Base-by-base conservation (phyloP, 2,888 invertebrate genomes). In the Timema podura region DNA sequence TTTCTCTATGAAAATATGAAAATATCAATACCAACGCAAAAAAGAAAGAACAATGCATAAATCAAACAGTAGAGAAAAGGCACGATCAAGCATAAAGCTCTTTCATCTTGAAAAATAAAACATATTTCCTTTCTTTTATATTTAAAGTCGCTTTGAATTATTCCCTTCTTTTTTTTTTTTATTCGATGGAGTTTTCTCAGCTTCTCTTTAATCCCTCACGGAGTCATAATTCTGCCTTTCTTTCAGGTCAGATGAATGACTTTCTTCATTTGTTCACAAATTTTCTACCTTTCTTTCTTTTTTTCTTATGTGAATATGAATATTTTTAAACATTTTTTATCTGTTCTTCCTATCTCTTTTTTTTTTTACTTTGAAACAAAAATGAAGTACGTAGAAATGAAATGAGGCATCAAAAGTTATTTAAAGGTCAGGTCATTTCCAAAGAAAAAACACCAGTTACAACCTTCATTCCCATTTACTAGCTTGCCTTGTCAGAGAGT, bases 231-330 rank as follows among this genome's bases (percentile, higher is more conserved):
- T 44, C 13, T 61, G 9, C n/a, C 61, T 15, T 45, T 45, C 61
- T 11, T 61, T 15, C 61, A 30, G 61, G 61, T 61, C 61, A 61
- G 61, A 61, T 61, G 61, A 61, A 61, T 61, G 61, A 61, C 61
- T 61, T 61, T 61, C 61, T 61, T 61, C 61, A 61, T 61, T 61
- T 61, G 44, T 61, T 61, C 59, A 45, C 30, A 30, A 59, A 59
- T 44, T 15, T 61, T 13, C 7, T 61, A 13, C 30, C 30, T 30
- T 30, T 61, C 16, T 44, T 15, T 61, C 13, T 61, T 61, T 61
- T 30, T 61, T 15, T 51, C 51, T n/a, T 51, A 51, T 51, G 30
- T 30, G 30, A 30, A 30, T 30, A 30, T 30, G 30, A 30, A 30
- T 30, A 30, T 30, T 30, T 30, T 30, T 30, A 30, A 30, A 30